These are phyloP conservation scores for Aproaerema taeniolella DNA, from an alignment of 2,888 invertebrate species.

Conservation along the genomic window DNA sequence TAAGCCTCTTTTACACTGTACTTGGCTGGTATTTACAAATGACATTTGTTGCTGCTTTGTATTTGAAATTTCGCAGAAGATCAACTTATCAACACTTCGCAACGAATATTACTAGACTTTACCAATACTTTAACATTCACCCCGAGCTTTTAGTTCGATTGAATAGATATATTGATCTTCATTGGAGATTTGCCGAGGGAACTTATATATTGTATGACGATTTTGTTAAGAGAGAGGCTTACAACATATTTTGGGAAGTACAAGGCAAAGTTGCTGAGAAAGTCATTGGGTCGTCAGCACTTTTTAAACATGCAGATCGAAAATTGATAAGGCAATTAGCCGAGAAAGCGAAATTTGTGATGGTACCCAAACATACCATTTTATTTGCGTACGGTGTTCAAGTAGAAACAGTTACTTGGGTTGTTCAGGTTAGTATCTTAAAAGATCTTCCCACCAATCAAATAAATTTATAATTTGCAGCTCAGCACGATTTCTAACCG, in stretches of 20 bases:
- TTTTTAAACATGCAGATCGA: neutral
- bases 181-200: conserved; percentile 56
- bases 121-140: conserved; percentile 41
- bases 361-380: neutral
- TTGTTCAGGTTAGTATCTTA: neutral
- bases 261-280: neutral
- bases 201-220: conserved; percentile 44
- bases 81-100: conserved; percentile 48
- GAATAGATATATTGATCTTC: conserved; percentile 45
- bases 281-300: neutral
- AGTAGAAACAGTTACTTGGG: neutral
- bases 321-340: neutral
- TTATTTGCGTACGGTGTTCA: neutral
- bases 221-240: neutral
- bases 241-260: neutral
- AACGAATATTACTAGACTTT: conserved; percentile 38
- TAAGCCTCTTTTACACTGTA: too few species aligned
- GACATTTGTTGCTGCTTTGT: too few species aligned
- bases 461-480: too few species aligned
- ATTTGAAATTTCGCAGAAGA: too few species aligned
- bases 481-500: too few species aligned
- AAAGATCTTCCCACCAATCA: too few species aligned
- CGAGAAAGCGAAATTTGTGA: neutral
- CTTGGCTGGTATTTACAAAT: too few species aligned
- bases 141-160: conserved; percentile 41